phyloP scores from a whole-genome alignment of 2,888 invertebrate species.

The Taphrorychus bicolor region DNA sequence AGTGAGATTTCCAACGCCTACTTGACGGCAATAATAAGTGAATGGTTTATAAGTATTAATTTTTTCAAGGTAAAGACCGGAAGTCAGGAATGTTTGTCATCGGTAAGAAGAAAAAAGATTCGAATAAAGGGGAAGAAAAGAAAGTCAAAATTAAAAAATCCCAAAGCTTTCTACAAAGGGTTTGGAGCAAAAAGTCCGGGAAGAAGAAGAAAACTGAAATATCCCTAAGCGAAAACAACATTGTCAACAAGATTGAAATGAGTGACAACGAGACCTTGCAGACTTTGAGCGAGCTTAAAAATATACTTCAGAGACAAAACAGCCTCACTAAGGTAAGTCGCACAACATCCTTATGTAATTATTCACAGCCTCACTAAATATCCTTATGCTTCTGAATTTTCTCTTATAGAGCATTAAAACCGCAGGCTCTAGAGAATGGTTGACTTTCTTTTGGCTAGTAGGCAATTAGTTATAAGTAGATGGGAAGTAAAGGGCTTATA shows the following conservation, averaged over 20 bases:
- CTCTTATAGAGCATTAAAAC: no score
- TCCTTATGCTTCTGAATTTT: no score
- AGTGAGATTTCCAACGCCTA: no score
- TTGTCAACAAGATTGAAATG: constrained; percentile 30
- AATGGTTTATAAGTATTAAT: no score
- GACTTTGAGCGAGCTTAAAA: constrained; percentile 43
- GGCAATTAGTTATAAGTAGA: no score
- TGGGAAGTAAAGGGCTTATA: no score
- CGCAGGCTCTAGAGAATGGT: no score
- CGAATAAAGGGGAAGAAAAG: constrained; percentile 27
- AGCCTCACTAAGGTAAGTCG: constrained; percentile 45
- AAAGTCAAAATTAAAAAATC: constrained; percentile 46
- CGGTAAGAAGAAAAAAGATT: constrained; percentile 32
- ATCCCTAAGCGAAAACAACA: neutral
- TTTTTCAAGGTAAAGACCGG: constrained; percentile 22
- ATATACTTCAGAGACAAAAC: constrained; percentile 50
- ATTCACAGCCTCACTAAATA: no score
- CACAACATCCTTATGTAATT: no score
- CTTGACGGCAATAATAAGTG: no score
- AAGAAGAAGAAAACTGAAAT: constrained; percentile 42
- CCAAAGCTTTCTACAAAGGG: constrained; percentile 48
- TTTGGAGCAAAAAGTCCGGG: constrained; percentile 47
- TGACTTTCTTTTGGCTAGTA: no score
- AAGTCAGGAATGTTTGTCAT: constrained; percentile 16
- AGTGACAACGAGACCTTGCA: constrained; percentile 40